Conservation (phyloP, 2,797 vertebrate species). For the Chromobotia macracanthus region DNA sequence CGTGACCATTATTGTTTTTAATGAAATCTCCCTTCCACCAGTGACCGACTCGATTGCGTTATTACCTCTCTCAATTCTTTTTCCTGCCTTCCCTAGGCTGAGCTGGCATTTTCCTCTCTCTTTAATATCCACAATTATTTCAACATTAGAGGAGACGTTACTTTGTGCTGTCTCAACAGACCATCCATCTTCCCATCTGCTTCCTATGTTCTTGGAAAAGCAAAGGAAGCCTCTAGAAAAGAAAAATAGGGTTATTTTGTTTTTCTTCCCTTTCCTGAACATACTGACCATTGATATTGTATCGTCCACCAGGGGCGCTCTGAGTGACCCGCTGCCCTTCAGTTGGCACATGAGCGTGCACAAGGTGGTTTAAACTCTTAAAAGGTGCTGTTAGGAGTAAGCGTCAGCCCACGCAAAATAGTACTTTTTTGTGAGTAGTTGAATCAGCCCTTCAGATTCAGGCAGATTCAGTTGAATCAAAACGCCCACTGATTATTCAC, state of each 20-base stretch:
- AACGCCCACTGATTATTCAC: not conserved
- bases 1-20: slow-evolving; percentile 76
- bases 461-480: not conserved
- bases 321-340: not conserved
- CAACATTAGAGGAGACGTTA: slow-evolving; percentile 65
- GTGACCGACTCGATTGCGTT: slow-evolving; percentile 56
- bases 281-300: not conserved
- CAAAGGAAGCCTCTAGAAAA: slow-evolving; percentile 25
- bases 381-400: not conserved
- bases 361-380: not conserved
- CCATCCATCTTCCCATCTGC: slow-evolving; percentile 51
- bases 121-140: slow-evolving; percentile 74
- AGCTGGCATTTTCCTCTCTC: slow-evolving; percentile 69
- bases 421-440: not conserved
- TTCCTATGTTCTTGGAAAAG: slow-evolving; percentile 27
- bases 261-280: not conserved
- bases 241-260: not conserved
- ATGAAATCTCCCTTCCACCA: slow-evolving; percentile 73
- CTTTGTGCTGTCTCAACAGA: slow-evolving; percentile 49
- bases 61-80: slow-evolving; percentile 54
- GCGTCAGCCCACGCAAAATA: not conserved
- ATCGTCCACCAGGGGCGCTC: not conserved
- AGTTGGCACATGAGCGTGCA: not conserved
- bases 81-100: slow-evolving; percentile 64
- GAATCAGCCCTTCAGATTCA: slow-evolving; percentile 1